Conservation (phyloP, 2,888 invertebrate species). For the Drosophila aldrichi region DNA sequence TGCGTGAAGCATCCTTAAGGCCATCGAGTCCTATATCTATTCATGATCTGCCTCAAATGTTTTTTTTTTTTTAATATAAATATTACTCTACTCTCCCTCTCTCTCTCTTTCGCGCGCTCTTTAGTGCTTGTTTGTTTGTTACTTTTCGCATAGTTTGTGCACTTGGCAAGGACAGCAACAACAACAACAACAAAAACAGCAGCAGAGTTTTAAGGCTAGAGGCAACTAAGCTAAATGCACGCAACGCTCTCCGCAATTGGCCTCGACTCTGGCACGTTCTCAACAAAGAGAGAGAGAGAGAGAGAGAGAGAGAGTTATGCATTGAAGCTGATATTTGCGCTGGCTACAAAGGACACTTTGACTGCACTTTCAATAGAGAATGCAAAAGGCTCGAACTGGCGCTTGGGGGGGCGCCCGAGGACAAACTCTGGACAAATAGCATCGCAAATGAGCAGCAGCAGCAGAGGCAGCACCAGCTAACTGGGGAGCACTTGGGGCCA, state of each 20-base stretch:
- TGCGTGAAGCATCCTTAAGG: neutral
- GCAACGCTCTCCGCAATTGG: slow-evolving; percentile 26
- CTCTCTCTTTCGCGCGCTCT: neutral
- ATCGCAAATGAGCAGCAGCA: slow-evolving; percentile 60
- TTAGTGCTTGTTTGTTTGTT: slow-evolving; percentile 4
- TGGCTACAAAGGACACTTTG: slow-evolving; percentile 32
- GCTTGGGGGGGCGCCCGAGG: neutral
- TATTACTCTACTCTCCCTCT: neutral
- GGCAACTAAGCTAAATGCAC: slow-evolving; percentile 25
- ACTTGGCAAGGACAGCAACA: slow-evolving; percentile 10
- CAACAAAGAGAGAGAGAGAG: neutral
- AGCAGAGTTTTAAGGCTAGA: neutral
- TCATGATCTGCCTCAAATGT: slow-evolving; percentile 6
- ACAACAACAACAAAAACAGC: slow-evolving; percentile 1
- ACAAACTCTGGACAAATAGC: slow-evolving; percentile 50
- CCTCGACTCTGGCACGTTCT: slow-evolving; percentile 10
- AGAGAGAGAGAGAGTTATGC: slow-evolving; percentile 42
- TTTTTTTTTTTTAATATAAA: neutral
- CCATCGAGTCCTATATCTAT: neutral
- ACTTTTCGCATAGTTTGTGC: slow-evolving; percentile 29
- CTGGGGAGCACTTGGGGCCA: neutral
- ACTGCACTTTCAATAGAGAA: slow-evolving; percentile 28
- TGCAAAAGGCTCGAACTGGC: slow-evolving; percentile 14
- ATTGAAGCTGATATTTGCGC: slow-evolving; percentile 34
- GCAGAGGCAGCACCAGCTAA: neutral